These are phyloP conservation scores for Rhagonycha lutea DNA, from an alignment of 2,888 invertebrate species.

Conservation along the genomic window DNA sequence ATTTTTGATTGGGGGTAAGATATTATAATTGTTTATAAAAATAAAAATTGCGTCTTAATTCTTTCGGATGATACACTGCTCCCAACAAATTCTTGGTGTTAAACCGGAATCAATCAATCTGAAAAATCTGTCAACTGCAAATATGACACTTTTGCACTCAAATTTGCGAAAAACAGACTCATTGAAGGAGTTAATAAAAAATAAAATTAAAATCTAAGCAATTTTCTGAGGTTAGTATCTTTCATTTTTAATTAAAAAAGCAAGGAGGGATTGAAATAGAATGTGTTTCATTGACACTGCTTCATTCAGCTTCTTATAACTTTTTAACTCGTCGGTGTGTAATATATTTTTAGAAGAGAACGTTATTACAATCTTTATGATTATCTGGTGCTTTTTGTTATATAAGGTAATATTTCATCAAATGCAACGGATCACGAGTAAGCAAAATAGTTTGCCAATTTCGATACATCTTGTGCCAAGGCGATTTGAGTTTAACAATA, in stretches of 20 bases:
- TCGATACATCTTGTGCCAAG: not conserved
- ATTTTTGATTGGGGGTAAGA: too few relatives aligned
- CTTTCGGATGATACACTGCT: too few relatives aligned
- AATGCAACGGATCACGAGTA: not conserved
- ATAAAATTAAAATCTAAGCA: not conserved
- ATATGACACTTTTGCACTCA: too few relatives aligned
- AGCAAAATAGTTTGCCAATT: not conserved
- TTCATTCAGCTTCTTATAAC: not conserved
- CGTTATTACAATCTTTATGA: not conserved
- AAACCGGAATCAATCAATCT: too few relatives aligned
- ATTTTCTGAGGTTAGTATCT: not conserved
- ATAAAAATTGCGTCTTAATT: too few relatives aligned
- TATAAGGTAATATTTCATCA: not conserved
- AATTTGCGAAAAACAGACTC: too few relatives aligned
- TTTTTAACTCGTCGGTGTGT: not conserved
- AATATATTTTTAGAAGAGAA: not conserved
- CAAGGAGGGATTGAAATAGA: not conserved
- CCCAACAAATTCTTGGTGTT: too few relatives aligned
- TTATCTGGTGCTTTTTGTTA: not conserved
- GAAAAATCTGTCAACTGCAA: too few relatives aligned
- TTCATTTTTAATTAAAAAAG: not conserved
- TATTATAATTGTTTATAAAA: too few relatives aligned
- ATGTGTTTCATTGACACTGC: not conserved
- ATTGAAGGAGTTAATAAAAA: not conserved
- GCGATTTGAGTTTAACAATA: not conserved